phyloP scores from a whole-genome alignment of 1,140 invertebrate species.

The Drosophila jambulina region DNA sequence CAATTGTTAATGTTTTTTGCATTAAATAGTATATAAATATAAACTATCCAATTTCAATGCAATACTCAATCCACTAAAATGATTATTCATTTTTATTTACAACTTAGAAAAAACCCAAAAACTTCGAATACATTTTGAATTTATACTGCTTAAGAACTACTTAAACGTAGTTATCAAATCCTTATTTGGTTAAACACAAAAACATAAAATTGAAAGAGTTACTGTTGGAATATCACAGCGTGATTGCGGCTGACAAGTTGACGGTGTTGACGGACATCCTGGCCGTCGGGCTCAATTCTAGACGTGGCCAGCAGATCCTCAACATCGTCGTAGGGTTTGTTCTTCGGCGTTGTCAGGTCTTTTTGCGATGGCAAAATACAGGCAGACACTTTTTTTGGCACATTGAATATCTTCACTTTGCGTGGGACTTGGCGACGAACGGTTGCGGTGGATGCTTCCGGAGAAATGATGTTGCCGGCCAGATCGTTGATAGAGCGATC shows the following conservation, averaged over 20 bases:
- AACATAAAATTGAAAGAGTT: background rate
- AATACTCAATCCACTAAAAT: background rate
- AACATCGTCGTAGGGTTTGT: constrained; percentile 4
- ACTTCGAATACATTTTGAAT: background rate
- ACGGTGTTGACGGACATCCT: constrained; percentile 21
- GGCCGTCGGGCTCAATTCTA: constrained; percentile 1
- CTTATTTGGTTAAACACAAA: background rate
- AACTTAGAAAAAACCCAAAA: background rate
- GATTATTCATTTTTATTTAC: constrained; percentile 2
- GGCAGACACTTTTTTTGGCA: background rate
- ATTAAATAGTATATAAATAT: background rate
- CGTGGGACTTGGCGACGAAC: background rate
- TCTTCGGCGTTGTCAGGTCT: background rate
- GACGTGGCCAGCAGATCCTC: constrained; percentile 38
- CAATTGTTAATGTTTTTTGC: background rate
- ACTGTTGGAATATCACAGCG: background rate
- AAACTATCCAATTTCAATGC: background rate
- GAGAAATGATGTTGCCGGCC: background rate
- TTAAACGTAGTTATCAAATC: background rate
- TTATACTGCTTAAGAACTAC: background rate
- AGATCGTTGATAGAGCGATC: constrained; percentile 24
- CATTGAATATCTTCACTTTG: background rate
- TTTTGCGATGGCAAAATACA: background rate
- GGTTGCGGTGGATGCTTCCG: background rate
- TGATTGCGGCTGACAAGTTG: background rate